A percentile compares a stretch with the other conserved stretches of the same genome.
Evolutionary conservation across 2,888 invertebrate species (phyloP).

Genomic region (Heliconius ethilla): DNA sequence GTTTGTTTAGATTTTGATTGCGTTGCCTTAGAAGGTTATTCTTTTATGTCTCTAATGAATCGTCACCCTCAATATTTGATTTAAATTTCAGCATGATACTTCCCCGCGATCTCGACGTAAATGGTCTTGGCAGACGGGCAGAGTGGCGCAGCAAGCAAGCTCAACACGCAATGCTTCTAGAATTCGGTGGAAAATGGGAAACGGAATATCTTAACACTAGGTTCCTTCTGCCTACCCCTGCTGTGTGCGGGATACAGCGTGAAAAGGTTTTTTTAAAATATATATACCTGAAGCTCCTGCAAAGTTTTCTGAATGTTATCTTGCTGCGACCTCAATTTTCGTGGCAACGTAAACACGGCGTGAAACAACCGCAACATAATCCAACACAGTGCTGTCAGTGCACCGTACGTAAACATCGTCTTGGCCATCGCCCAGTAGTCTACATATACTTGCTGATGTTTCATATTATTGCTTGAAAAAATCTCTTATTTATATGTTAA

Average conservation of each 20-base stretch:
- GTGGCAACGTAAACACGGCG: conserved; percentile 85
- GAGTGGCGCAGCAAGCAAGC: too few species aligned
- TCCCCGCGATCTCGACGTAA: too few species aligned
- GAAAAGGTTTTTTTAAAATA: neutral
- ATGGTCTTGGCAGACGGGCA: too few species aligned
- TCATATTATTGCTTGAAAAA: conserved; percentile 70
- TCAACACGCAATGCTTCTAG: too few species aligned
- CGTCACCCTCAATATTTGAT: too few species aligned
- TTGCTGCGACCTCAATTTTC: conserved; percentile 81
- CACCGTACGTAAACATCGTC: conserved; percentile 83
- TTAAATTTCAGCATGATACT: too few species aligned
- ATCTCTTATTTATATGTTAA: neutral
- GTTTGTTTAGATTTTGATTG: too few species aligned
- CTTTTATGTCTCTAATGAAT: too few species aligned
- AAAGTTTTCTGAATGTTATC: conserved; percentile 76
- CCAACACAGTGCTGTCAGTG: conserved; percentile 84
- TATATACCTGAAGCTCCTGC: conserved; percentile 73
- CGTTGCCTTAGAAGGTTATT: neutral
- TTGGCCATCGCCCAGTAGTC: conserved; percentile 86
- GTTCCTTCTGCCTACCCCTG: too few species aligned
- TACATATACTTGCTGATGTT: conserved; percentile 85
- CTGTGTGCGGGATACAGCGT: too few species aligned
- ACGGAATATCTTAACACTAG: too few species aligned
- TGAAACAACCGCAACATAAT: conserved; percentile 84
- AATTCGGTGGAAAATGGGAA: too few species aligned